These are phyloP conservation scores for Ephialtes manifestator DNA, from an alignment of 2,888 invertebrate genomes.

Conservation along the genomic window DNA sequence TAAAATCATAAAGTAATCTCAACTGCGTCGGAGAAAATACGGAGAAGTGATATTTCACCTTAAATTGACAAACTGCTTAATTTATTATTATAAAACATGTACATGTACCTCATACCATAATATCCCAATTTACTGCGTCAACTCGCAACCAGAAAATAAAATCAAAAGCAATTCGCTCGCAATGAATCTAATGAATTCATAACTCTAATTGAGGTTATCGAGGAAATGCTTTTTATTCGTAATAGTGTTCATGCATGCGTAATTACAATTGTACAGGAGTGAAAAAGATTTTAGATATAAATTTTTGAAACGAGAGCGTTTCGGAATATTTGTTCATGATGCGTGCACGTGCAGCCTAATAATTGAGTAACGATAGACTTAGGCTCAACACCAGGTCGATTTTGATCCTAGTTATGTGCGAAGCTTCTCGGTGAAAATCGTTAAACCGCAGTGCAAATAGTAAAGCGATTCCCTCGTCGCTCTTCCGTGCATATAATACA, in stretches of 20 bases:
- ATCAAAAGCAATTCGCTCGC: not conserved
- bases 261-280: not conserved
- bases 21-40: no score
- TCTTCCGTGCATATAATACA: conserved; percentile 17
- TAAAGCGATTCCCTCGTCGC: conserved; percentile 14
- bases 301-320: not conserved
- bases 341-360: conserved; percentile 9
- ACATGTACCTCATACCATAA: no score
- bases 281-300: not conserved
- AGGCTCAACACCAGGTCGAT: not conserved
- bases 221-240: not conserved
- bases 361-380: conserved; percentile 28
- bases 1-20: no score
- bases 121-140: no score
- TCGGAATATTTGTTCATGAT: not conserved
- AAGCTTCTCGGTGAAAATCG: conserved; percentile 34
- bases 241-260: not conserved
- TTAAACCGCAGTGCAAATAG: conserved; percentile 51
- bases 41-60: no score
- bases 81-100: no score
- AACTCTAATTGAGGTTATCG: no score
- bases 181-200: no score
- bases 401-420: conserved; percentile 16
- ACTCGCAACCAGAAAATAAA: conserved; percentile 4
- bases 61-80: no score